Evolutionary conservation across 2,797 vertebrate species (phyloP).

Genomic region (Glossophaga mutica): DNA sequence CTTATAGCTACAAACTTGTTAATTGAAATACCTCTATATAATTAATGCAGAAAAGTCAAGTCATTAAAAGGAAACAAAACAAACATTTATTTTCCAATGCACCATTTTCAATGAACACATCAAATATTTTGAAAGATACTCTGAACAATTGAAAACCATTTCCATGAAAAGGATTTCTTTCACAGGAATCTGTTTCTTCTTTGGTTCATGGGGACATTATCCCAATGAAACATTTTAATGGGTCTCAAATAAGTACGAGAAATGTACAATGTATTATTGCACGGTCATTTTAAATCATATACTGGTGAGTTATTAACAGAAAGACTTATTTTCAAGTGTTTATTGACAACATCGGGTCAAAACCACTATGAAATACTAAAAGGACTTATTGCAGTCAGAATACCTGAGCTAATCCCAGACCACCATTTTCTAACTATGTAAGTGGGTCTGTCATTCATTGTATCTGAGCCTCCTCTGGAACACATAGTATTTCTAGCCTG

Average conservation of each 20-base stretch:
- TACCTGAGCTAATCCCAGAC: background rate
- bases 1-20: background rate
- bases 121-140: conserved; percentile 9
- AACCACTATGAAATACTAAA: background rate
- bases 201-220: background rate
- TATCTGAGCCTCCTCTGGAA: background rate
- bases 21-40: background rate
- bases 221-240: background rate
- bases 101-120: background rate
- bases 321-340: background rate
- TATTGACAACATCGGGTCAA: background rate
- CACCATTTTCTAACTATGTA: background rate
- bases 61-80: background rate
- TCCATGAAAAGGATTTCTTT: background rate
- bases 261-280: background rate
- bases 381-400: background rate
- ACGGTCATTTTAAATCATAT: background rate
- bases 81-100: background rate
- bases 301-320: background rate
- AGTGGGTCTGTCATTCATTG: background rate
- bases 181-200: background rate
- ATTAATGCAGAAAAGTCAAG: background rate
- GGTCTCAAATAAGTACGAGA: background rate
- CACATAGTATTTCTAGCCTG: background rate
- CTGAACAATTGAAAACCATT: background rate